Conservation (phyloP, 2,888 invertebrate species). For the Pegoplata infirma region DNA sequence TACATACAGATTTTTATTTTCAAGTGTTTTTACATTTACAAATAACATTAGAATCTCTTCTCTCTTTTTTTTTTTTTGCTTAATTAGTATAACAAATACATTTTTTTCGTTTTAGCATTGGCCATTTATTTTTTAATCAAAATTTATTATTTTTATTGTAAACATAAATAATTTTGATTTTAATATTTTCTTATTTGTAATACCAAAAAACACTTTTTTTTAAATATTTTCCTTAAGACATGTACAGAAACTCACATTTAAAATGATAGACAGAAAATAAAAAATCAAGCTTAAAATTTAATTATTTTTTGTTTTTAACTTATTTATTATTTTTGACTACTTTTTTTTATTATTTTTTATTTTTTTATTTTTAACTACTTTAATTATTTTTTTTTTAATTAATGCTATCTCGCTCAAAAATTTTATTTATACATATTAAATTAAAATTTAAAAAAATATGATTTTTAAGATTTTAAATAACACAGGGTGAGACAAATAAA, state of each 20-base stretch:
- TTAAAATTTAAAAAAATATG: background rate
- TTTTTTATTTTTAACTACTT: background rate
- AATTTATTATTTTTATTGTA: background rate
- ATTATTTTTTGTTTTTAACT: constrained; percentile 4
- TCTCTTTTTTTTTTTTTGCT: background rate
- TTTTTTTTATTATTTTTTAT: constrained; percentile 8
- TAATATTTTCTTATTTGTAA: background rate
- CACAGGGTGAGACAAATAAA: too few species aligned
- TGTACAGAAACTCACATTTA: constrained; percentile 34
- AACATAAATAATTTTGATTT: background rate
- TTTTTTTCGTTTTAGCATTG: background rate
- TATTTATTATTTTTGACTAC: constrained; percentile 5
- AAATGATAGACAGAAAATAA: background rate
- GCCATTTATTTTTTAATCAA: background rate
- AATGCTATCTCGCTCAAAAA: constrained; percentile 60
- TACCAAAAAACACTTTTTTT: background rate
- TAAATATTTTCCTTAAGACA: background rate
- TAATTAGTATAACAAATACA: constrained; percentile 7
- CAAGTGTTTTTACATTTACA: constrained; percentile 31
- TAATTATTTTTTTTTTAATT: constrained; percentile 27
- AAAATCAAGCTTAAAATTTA: too few species aligned
- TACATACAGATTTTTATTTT: constrained; percentile 23
- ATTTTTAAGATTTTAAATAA: too few species aligned
- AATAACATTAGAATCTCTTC: constrained; percentile 24
- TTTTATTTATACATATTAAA: constrained; percentile 11